These are phyloP conservation scores for Colossoma macropomum DNA, from an alignment of 2,113 vertebrate species.

Conservation along the genomic window DNA sequence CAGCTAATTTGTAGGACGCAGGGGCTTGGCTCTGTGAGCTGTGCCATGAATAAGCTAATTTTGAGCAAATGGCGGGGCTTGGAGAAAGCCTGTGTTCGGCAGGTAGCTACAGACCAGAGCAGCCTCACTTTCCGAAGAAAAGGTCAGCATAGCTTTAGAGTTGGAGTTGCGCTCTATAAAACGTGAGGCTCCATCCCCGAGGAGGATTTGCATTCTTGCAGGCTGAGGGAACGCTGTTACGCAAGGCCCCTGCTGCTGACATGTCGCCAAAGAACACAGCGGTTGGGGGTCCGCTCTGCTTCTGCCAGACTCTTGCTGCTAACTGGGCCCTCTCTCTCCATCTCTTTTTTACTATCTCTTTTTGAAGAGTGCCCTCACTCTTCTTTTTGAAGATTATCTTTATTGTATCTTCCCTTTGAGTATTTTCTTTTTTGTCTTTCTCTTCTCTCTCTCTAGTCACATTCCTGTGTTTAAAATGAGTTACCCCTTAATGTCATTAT, in stretches of 20 bases:
- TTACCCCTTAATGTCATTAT: not conserved
- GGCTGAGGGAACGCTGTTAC: slow-evolving; percentile 59
- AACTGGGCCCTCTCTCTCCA: slow-evolving; percentile 46
- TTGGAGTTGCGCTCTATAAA: slow-evolving; percentile 42
- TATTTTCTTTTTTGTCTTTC: not conserved
- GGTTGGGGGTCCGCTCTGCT: slow-evolving; percentile 40
- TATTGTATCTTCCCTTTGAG: not conserved
- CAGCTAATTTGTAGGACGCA: slow-evolving; percentile 33
- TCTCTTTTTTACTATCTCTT: slow-evolving; percentile 15
- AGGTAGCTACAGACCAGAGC: not conserved
- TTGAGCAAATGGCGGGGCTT: slow-evolving; percentile 12
- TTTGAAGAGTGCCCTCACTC: not conserved
- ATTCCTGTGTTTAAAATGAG: not conserved
- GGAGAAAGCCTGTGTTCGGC: not conserved
- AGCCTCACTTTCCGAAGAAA: slow-evolving; percentile 35
- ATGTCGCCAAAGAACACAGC: slow-evolving; percentile 48
- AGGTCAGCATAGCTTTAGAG: slow-evolving; percentile 43
- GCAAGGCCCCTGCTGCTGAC: slow-evolving; percentile 47
- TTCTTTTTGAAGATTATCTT: not conserved
- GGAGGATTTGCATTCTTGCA: slow-evolving; percentile 59
- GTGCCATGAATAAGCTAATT: slow-evolving; percentile 36
- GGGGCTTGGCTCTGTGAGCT: slow-evolving; percentile 12
- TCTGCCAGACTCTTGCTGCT: slow-evolving; percentile 54
- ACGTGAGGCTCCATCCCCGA: slow-evolving; percentile 49
- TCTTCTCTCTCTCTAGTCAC: not conserved